These are phyloP conservation scores for Biston stratarius DNA, from an alignment of 2,888 invertebrate species.

Conservation along the genomic window DNA sequence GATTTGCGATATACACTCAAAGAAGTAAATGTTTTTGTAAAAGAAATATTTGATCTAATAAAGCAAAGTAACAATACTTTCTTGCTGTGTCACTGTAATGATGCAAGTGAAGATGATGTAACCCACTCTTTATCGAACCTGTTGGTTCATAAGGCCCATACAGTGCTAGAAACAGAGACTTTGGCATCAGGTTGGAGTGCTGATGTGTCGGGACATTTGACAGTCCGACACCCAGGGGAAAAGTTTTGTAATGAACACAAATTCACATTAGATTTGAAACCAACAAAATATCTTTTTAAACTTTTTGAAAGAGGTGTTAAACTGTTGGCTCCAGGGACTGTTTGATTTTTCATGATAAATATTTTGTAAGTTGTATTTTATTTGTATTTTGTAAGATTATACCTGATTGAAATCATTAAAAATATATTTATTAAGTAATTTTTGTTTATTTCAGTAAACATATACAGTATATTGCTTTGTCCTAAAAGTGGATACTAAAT, in stretches of 20 bases:
- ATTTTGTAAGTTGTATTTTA: background rate
- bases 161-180: conserved; percentile 88
- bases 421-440: background rate
- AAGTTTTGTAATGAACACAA: conserved; percentile 69
- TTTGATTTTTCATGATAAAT: conserved; percentile 46
- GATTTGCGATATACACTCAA: conserved; percentile 87
- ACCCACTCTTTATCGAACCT: conserved; percentile 87
- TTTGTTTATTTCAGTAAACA: conserved; percentile 4
- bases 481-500: background rate
- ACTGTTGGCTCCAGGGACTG: conserved; percentile 90
- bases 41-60: conserved; percentile 72
- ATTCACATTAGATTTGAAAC: conserved; percentile 62
- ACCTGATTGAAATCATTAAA: background rate
- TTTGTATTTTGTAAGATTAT: conserved; percentile 2
- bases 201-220: conserved; percentile 90
- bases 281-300: conserved; percentile 87
- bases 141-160: conserved; percentile 88
- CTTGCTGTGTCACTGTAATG: conserved; percentile 86
- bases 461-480: background rate
- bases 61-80: conserved; percentile 66
- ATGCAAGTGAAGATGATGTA: conserved; percentile 85
- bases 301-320: conserved; percentile 91
- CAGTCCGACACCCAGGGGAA: conserved; percentile 77
- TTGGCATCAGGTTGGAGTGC: conserved; percentile 90
- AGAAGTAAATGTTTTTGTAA: conserved; percentile 82